A percentile compares a stretch with the other conserved stretches of the same genome.
phyloP scores from a whole-genome alignment of 2,113 vertebrate genomes.

The Xiphias gladius region DNA sequence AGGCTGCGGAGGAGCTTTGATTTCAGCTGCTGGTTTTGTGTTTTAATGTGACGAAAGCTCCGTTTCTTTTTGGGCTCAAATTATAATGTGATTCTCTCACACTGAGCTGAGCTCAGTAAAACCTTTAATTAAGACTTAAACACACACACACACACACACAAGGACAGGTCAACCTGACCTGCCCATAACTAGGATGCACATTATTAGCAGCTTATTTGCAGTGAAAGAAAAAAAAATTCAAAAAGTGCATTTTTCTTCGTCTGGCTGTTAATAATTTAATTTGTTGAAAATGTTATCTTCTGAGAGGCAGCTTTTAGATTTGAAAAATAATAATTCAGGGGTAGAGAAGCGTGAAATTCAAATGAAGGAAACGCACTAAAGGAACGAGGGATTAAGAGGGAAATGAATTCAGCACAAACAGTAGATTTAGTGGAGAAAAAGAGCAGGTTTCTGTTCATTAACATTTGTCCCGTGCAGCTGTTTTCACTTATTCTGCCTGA shows the following conservation, averaged over 20 bases:
- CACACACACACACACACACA: neutral
- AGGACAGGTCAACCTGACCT: conserved; percentile 7
- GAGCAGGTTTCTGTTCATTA: too few species aligned
- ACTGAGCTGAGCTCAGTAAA: conserved; percentile 2
- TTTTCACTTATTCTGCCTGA: too few species aligned
- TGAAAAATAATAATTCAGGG: fast-evolving
- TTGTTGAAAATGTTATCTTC: neutral
- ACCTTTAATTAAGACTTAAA: conserved; percentile 26
- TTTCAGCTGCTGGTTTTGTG: conserved; percentile 5
- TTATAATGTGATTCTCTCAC: conserved; percentile 38
- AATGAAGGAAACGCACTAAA: neutral
- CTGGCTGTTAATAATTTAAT: neutral
- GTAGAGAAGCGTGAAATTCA: neutral
- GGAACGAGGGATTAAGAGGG: too few species aligned
- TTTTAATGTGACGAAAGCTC: conserved; percentile 2
- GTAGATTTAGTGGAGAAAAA: too few species aligned
- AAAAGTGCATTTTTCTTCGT: neutral
- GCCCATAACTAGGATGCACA: neutral
- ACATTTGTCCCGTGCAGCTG: too few species aligned
- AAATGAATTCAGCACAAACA: neutral
- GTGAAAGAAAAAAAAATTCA: neutral
- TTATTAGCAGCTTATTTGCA: conserved; percentile 25
- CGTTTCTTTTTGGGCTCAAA: neutral
- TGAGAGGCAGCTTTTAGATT: neutral
- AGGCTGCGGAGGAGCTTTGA: conserved; percentile 17